Base-by-base conservation (phyloP, 1,140 invertebrate genomes). In the Lineus longissimus region DNA sequence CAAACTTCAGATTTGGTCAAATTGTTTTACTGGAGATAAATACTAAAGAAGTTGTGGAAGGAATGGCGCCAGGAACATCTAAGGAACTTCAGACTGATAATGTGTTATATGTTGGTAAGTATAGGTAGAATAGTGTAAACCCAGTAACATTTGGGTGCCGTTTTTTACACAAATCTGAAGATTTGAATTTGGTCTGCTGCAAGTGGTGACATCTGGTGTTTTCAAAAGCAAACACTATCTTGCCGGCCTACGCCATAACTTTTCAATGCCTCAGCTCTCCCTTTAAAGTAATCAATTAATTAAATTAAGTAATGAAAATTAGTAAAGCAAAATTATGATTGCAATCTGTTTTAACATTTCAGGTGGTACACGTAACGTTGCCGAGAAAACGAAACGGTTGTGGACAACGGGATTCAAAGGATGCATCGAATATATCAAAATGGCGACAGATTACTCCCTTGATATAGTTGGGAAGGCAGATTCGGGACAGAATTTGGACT, bases 21-120 rank as follows among this genome's bases (percentile, higher is more conserved):
- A 88, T 91, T 74, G 91, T 91, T 15, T 88, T 89, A 17, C 80
- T 97, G 54, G 87, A 91, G 61, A 89, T 97, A 2, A 93, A 97
- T 80, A 90, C 90, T 63, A 86, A 89, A 36, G 88, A 89, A 54
- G 87, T 89, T 9, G 85, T 90, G 15, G 88, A 89, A 0, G 88
- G 88, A 29, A 87, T 89, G 62, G 90, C 92, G 17, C 91, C 91
- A 0, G 93, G 93, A 22, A 87, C 88, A 74, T 85, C 93, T 55
- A 88, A 88, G 70, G 90, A 93, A 76, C 84, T 94, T 19, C 93
- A 94, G 74, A 91, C 92, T 22, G 89, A 92, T 73, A 91, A 88
- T 61, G 89, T 89, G 63, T 85, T 94, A 63, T 92, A 89, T 82
- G 88, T 92, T 78, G 94, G 90, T 96, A 85, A 85, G 86, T 63